Conservation (phyloP, 2,113 vertebrate genomes). For the Meleagris gallopavo region DNA sequence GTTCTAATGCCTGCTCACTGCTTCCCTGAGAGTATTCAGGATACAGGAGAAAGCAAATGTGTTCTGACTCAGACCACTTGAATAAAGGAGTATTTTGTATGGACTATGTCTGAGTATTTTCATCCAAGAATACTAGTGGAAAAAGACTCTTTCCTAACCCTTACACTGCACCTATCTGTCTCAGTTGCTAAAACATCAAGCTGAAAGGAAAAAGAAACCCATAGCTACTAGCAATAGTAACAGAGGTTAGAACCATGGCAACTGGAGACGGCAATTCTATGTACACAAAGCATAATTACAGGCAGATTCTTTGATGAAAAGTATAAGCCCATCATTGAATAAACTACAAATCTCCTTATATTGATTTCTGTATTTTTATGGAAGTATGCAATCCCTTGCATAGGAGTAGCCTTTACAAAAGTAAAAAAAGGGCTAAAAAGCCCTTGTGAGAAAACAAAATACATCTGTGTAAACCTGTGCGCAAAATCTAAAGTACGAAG, state of each 20-base stretch:
- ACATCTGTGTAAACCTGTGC: neutral
- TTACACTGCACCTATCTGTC: neutral
- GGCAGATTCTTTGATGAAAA: neutral
- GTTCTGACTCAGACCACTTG: neutral
- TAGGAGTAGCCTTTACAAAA: neutral
- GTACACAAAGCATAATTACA: neutral
- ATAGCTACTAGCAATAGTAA: neutral
- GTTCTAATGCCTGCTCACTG: neutral
- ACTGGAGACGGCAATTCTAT: neutral
- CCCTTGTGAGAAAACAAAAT: neutral
- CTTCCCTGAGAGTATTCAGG: neutral
- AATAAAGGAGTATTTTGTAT: neutral
- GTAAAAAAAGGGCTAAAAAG: no score
- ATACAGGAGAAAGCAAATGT: neutral
- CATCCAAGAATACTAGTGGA: neutral
- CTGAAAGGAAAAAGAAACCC: neutral
- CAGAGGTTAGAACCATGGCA: neutral
- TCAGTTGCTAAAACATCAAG: neutral
- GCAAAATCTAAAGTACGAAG: neutral
- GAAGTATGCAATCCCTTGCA: neutral
- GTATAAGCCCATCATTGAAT: neutral
- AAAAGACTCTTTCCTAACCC: neutral
- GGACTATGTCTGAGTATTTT: neutral
- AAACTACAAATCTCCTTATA: neutral
- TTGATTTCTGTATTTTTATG: neutral